Conservation (phyloP, 1,140 invertebrate genomes). For the Neotoxoptera formosana region DNA sequence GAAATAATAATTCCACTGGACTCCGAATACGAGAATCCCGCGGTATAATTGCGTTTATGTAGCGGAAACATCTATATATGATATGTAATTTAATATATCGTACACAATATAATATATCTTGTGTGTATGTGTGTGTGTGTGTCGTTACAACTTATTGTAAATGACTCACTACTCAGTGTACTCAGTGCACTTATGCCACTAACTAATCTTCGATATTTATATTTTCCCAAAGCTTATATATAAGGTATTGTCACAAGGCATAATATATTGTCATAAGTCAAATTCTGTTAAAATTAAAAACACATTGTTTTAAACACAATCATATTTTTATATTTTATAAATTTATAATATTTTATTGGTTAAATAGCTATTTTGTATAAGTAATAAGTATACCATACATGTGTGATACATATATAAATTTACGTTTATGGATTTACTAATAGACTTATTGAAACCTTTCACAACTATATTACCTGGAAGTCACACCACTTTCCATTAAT, state of each 20-base stretch:
- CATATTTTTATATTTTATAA: too few species aligned
- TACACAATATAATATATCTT: neutral
- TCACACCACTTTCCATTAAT: neutral
- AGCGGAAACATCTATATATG: neutral
- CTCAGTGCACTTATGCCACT: neutral
- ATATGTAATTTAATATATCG: too few species aligned
- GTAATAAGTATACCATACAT: too few species aligned
- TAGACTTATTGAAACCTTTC: neutral
- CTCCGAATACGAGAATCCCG: neutral
- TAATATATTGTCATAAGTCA: too few species aligned
- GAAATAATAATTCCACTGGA: neutral
- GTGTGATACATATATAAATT: too few species aligned
- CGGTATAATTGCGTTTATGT: conserved; percentile 21
- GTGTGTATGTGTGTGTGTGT: too few species aligned
- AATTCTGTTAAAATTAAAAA: too few species aligned
- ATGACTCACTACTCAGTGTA: too few species aligned
- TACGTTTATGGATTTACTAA: neutral
- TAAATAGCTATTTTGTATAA: neutral
- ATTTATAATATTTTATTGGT: neutral
- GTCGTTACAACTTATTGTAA: neutral
- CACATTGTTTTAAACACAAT: too few species aligned
- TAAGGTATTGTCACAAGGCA: too few species aligned
- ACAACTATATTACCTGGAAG: neutral
- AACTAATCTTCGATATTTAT: neutral
- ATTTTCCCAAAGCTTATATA: too few species aligned